Percentiles rank a stretch among this genome's conserved stretches.
Evolutionary conservation across 2,113 vertebrate genomes (phyloP).

Genomic region (Myrmecophaga tridactyla): DNA sequence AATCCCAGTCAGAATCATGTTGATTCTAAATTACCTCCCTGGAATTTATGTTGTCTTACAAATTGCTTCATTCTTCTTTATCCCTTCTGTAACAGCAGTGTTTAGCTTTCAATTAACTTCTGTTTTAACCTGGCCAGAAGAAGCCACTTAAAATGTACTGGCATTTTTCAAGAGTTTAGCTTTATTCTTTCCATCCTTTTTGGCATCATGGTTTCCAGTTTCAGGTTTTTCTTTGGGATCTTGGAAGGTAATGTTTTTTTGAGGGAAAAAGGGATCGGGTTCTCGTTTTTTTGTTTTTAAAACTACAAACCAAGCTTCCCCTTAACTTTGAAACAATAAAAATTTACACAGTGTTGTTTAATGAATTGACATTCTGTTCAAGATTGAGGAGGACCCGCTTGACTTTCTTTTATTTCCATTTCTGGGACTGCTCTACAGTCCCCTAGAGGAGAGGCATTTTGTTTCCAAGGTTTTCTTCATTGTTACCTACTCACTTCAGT

Average conservation of each 20-base stretch:
- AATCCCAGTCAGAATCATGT: not conserved
- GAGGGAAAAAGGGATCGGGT: not conserved
- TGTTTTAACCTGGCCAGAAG: not conserved
- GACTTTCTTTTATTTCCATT: not conserved
- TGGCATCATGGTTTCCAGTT: not conserved
- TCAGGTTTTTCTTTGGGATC: not conserved
- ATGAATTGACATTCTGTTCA: not conserved
- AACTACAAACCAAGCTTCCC: not conserved
- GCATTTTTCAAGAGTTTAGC: not conserved
- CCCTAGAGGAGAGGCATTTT: not conserved
- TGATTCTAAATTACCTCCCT: not conserved
- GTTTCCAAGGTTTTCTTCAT: not conserved
- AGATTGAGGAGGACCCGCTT: not conserved
- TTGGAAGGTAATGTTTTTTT: not conserved
- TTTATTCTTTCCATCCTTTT: not conserved
- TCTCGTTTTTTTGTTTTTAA: conserved; percentile 13
- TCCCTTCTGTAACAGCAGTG: not conserved
- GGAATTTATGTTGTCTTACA: not conserved
- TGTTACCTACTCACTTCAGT: not conserved
- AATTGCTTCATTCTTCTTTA: not conserved
- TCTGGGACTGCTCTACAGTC: not conserved
- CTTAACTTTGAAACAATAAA: conserved; percentile 24
- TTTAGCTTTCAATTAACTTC: not conserved
- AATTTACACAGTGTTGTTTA: not conserved
- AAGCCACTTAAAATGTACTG: conserved; percentile 9